A percentile compares a stretch with the other conserved stretches of the same genome.
Conservation (phyloP, 2,888 invertebrate species). For the Mythimna pallens region DNA sequence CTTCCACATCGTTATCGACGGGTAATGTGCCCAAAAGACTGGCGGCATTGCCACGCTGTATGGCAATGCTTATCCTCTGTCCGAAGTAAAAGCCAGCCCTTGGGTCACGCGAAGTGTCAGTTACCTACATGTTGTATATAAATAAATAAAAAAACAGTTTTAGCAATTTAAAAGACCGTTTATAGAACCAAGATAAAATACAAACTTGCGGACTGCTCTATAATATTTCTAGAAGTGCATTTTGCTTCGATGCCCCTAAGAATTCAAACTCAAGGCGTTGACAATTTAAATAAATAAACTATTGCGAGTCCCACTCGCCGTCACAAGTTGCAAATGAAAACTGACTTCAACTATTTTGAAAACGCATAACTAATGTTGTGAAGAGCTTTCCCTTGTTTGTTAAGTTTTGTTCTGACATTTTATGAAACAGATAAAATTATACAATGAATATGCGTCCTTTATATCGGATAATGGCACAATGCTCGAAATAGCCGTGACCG, state of each 20-base stretch:
- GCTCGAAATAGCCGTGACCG: not conserved
- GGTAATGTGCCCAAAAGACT: no score
- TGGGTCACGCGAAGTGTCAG: no score
- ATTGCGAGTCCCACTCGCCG: conserved; percentile 14
- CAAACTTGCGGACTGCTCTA: not conserved
- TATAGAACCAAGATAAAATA: not conserved
- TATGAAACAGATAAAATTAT: conserved; percentile 15
- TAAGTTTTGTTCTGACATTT: conserved; percentile 39
- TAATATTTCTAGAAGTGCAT: conserved; percentile 14
- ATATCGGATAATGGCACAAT: not conserved
- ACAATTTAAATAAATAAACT: conserved; percentile 49
- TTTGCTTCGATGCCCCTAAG: conserved; percentile 24
- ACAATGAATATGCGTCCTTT: not conserved
- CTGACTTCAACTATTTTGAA: conserved; percentile 55
- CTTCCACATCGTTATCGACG: no score
- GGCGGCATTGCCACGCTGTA: no score
- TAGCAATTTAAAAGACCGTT: not conserved
- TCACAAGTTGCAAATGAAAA: conserved; percentile 59
- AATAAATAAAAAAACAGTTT: no score
- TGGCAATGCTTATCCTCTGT: no score
- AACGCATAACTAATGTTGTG: conserved; percentile 49
- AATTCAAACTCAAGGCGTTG: conserved; percentile 14
- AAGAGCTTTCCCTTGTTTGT: conserved; percentile 52
- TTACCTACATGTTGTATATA: no score
- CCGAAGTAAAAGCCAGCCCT: no score